Evolutionary conservation across 2,888 invertebrate species (phyloP), one percentile per base, ranked within the genome.

Genomic region (Tridacna gigas): DNA sequence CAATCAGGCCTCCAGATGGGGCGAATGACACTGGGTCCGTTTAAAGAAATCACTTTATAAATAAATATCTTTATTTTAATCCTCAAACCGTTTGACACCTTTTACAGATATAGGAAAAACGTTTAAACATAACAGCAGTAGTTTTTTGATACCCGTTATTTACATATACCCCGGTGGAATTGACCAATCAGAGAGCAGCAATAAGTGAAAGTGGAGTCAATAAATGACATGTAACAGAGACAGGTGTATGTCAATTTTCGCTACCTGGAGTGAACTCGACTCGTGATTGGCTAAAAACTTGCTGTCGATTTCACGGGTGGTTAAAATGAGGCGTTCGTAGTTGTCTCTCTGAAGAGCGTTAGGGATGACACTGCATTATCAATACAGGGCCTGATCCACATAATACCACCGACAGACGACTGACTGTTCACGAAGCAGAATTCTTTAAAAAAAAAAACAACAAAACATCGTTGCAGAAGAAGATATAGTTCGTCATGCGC

Each of bases 201-300:
- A 51, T 25, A n/a, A 71, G 71, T 25, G 71, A 71, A 71, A 71
- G 71, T 71, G 22, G 26, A 71, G 71, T 71, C 71, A 71, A 51
- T 71, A 71, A 71, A 71, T 22, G 15, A 13, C 37, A 67, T 67
- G 37, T 67, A 18, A 37, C 45, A 51, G 25, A 22, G n/a, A 51
- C 51, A 51, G 47, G 22, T 71, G 71, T 51, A 71, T 71, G 48
- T 22, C 51, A n/a, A 5, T n/a, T 25, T 22, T n/a, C 20, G 48
- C 51, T 25, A 48, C 71, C 71, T 51, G 71, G 25, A 22, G 71
- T 22, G 5, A 51, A 25, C 4, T 12, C 18, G 51, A 22, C 25
- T 51, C 51, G 7, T 71, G 71, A 71, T 71, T 71, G 71, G 71
- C 22, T 25, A 25, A 71, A 5, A 2, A 12, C 12, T 48, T 20